Percentiles rank a stretch among this genome's conserved stretches.
phyloP scores from a whole-genome alignment of 2,113 vertebrate genomes.

The Osmerus mordax region DNA sequence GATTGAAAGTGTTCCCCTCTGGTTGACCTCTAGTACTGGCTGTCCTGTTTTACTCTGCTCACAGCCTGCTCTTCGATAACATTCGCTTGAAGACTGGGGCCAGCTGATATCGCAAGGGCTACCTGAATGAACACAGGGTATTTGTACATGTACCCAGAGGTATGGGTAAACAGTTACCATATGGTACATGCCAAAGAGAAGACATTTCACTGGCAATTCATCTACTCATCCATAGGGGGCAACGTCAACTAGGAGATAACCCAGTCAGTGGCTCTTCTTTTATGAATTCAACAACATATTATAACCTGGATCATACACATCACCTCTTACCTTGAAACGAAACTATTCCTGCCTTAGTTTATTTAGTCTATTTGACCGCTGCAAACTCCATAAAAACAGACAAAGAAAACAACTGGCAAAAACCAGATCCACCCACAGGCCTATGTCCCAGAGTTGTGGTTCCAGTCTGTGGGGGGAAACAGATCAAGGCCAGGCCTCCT shows the following conservation, averaged over 20 bases:
- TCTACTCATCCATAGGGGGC: conserved; percentile 62
- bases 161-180: neutral
- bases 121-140: neutral
- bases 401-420: neutral
- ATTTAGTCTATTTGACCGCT: conserved; percentile 31
- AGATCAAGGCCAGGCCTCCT: conserved; percentile 34
- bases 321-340: conserved; percentile 14
- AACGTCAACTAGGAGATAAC: conserved; percentile 56
- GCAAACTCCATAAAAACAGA: neutral
- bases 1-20: conserved; percentile 67
- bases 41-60: conserved; percentile 24
- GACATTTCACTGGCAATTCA: conserved; percentile 48
- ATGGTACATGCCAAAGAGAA: conserved; percentile 7
- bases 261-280: neutral
- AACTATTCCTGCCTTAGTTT: conserved; percentile 27
- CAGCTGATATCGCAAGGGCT: neutral
- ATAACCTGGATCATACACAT: conserved; percentile 3
- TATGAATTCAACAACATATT: conserved; percentile 13
- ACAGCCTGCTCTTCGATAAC: neutral
- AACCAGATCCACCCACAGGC: conserved; percentile 7
- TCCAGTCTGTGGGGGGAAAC: conserved; percentile 42
- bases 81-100: neutral
- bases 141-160: neutral
- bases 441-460: conserved; percentile 14
- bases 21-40: conserved; percentile 53